These are phyloP conservation scores for Agriopis aurantiaria DNA, from an alignment of 2,888 invertebrate genomes.

Conservation along the genomic window DNA sequence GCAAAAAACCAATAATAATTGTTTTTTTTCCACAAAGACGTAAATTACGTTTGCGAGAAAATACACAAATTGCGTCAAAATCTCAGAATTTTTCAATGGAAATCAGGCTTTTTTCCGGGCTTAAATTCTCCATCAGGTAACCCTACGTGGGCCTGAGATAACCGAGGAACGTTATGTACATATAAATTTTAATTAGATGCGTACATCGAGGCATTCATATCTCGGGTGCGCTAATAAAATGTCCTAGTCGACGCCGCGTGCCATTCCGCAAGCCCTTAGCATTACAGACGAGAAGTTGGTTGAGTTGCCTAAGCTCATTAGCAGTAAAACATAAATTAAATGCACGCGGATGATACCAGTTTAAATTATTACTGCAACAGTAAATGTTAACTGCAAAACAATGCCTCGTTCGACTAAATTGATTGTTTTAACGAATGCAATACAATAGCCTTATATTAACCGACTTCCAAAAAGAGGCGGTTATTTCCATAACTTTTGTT, in stretches of 20 bases:
- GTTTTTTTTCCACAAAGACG: too few relatives aligned
- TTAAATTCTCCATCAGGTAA: too few relatives aligned
- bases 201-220: conserved; percentile 57
- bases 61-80: too few relatives aligned
- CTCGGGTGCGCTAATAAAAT: conserved; percentile 61
- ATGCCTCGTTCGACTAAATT: conserved; percentile 9
- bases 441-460: too few relatives aligned
- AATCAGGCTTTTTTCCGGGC: too few relatives aligned
- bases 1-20: too few relatives aligned
- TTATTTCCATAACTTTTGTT: too few relatives aligned
- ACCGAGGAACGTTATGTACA: conserved; percentile 61
- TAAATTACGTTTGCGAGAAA: too few relatives aligned
- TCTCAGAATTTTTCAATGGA: too few relatives aligned
- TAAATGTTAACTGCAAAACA: conserved; percentile 10
- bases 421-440: not conserved
- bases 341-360: conserved; percentile 19
- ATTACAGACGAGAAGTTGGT: conserved; percentile 33
- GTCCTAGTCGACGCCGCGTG: conserved; percentile 42
- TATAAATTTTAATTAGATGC: conserved; percentile 72
- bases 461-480: too few relatives aligned
- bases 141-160: conserved; percentile 52
- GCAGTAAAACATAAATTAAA: conserved; percentile 35
- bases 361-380: conserved; percentile 20
- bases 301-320: conserved; percentile 37
- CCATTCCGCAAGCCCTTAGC: conserved; percentile 44